Conservation (phyloP, 2,797 vertebrate genomes). For the Carcharodon carcharias region DNA sequence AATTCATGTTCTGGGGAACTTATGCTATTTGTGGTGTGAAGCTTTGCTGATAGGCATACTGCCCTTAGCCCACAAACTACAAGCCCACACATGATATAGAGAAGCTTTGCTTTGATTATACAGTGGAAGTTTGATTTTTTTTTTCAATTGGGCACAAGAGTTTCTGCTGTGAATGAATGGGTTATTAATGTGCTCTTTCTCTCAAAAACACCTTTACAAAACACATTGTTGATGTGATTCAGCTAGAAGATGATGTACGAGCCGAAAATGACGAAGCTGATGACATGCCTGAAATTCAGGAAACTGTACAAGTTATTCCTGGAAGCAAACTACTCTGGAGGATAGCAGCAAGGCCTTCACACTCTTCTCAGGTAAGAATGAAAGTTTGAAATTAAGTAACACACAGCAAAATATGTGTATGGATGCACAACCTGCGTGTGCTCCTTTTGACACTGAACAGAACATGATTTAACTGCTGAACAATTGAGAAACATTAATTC, state of each 20-base stretch:
- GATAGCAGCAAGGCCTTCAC: constrained; percentile 76
- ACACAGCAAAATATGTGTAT: neutral
- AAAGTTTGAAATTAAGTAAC: neutral
- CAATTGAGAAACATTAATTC: neutral
- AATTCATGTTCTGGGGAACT: neutral
- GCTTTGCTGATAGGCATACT: neutral
- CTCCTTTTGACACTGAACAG: neutral
- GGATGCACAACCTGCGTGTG: neutral
- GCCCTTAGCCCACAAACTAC: neutral
- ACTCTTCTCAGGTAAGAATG: constrained; percentile 70
- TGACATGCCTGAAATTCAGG: constrained; percentile 82
- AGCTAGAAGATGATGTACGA: constrained; percentile 61
- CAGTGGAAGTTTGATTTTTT: neutral
- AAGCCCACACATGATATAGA: neutral
- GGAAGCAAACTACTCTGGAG: constrained; percentile 93
- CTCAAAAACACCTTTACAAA: neutral
- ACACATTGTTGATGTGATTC: constrained; percentile 43
- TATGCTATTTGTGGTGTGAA: neutral
- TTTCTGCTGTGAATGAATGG: neutral
- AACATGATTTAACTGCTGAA: neutral
- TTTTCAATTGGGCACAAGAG: neutral
- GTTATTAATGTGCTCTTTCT: neutral
- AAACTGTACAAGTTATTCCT: constrained; percentile 82
- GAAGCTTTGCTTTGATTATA: neutral
- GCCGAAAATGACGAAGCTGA: constrained; percentile 73